A percentile compares a stretch with the other conserved stretches of the same genome.
Evolutionary conservation across 2,113 vertebrate genomes (phyloP).

Genomic region (Verasper variegatus): DNA sequence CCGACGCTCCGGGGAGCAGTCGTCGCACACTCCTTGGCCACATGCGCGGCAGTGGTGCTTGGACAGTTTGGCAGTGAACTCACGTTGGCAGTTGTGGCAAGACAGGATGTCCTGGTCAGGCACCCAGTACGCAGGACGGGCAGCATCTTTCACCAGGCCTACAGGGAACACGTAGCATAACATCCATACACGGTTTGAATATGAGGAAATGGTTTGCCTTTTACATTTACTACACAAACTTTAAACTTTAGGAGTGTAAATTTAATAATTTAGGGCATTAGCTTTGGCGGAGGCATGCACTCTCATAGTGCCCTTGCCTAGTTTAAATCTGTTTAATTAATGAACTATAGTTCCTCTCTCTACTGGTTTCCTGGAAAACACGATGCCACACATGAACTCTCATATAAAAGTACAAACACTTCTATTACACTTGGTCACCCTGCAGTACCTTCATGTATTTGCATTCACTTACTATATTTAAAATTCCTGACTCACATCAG

Average conservation of each 20-base stretch:
- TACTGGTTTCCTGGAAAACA: too few relatives aligned
- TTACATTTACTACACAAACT: too few relatives aligned
- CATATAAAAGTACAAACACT: background rate
- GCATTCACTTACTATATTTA: background rate
- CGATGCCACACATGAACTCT: too few relatives aligned
- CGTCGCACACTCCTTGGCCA: slow-evolving; percentile 96
- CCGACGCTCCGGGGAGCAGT: slow-evolving; percentile 92
- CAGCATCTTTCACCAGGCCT: slow-evolving; percentile 97
- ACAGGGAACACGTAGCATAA: background rate
- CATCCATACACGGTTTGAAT: too few relatives aligned
- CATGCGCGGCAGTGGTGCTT: slow-evolving; percentile 99
- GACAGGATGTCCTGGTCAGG: slow-evolving; percentile 96
- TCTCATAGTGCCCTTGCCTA: too few relatives aligned
- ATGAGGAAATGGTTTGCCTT: too few relatives aligned
- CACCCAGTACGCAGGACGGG: slow-evolving; percentile 97
- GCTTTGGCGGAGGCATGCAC: too few relatives aligned
- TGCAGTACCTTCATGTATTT: background rate
- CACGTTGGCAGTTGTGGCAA: slow-evolving; percentile 93
- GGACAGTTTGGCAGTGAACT: slow-evolving; percentile 94
- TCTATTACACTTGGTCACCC: background rate
- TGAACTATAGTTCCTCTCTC: too few relatives aligned
- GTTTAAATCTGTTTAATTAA: too few relatives aligned
- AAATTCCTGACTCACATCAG: background rate
- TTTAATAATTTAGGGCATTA: too few relatives aligned
- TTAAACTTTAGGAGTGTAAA: too few relatives aligned